phyloP scores from a whole-genome alignment of 2,888 invertebrate genomes.

The Xylota segnis region DNA sequence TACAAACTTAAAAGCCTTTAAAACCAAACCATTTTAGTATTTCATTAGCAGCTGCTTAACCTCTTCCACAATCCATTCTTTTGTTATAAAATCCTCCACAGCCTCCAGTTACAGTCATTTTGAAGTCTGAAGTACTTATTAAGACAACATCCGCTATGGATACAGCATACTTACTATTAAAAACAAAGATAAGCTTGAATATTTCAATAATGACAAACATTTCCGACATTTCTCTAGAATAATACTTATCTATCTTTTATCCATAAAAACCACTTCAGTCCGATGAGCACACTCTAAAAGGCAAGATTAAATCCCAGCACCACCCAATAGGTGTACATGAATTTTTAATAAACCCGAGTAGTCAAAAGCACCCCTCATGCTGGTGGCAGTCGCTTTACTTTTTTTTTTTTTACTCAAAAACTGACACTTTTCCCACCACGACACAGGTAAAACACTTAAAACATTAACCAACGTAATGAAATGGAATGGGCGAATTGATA shows the following conservation, averaged over 20 bases:
- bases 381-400: not conserved
- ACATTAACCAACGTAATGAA: constrained; percentile 75
- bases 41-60: not conserved
- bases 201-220: constrained; percentile 59
- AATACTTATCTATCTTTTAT: constrained; percentile 51
- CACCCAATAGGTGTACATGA: constrained; percentile 5
- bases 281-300: constrained; percentile 60
- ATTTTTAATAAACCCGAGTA: constrained; percentile 30
- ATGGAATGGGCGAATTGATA: constrained; percentile 76
- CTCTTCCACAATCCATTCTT: not conserved
- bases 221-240: constrained; percentile 27
- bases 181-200: constrained; percentile 59
- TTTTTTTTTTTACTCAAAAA: not conserved
- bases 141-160: not conserved
- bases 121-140: constrained; percentile 1
- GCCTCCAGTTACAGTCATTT: not conserved
- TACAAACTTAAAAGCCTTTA: not conserved
- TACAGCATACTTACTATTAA: constrained; percentile 34
- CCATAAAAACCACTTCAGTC: constrained; percentile 66
- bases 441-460: constrained; percentile 70
- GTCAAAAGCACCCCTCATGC: not conserved
- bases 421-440: constrained; percentile 12
- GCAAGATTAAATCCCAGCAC: constrained; percentile 51
- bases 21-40: not conserved
- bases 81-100: not conserved